These are phyloP conservation scores for Adineta ricciae DNA, from an alignment of 2,888 invertebrate species.

Conservation along the genomic window DNA sequence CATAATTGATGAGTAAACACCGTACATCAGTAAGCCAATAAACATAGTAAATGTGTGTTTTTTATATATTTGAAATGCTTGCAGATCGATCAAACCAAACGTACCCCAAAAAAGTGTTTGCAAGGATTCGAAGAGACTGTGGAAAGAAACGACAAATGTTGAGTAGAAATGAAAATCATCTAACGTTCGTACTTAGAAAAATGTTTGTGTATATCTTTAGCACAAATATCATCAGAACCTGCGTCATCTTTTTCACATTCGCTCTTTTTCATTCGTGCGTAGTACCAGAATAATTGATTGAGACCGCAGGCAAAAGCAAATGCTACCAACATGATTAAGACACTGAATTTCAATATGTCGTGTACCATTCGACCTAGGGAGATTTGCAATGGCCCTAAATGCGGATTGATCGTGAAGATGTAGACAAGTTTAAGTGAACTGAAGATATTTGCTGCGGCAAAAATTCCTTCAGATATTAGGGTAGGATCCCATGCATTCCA, in stretches of 20 bases:
- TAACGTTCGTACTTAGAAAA: constrained; percentile 49
- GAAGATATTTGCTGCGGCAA: constrained; percentile 93
- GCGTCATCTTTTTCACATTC: constrained; percentile 38
- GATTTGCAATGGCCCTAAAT: constrained; percentile 80
- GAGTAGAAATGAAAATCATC: too few relatives aligned
- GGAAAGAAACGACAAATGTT: neutral
- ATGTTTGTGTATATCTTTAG: constrained; percentile 44
- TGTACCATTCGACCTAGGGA: constrained; percentile 59
- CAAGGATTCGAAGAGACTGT: constrained; percentile 79
- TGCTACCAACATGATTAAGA: constrained; percentile 50
- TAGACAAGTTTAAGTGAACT: constrained; percentile 81
- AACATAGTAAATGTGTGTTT: constrained; percentile 91
- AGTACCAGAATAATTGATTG: constrained; percentile 81
- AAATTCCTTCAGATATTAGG: constrained; percentile 66
- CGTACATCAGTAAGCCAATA: constrained; percentile 97
- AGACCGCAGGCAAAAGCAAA: constrained; percentile 84
- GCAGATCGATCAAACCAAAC: constrained; percentile 89
- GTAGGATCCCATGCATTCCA: constrained; percentile 99
- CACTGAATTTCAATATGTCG: constrained; percentile 60
- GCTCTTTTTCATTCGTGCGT: constrained; percentile 40
- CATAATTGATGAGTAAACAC: constrained; percentile 89
- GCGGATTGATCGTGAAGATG: constrained; percentile 81
- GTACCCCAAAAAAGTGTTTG: constrained; percentile 97
- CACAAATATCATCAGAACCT: constrained; percentile 24
- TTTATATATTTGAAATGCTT: constrained; percentile 76